phyloP scores from a whole-genome alignment of 2,888 invertebrate genomes.

The Pyrrhosoma nymphula region DNA sequence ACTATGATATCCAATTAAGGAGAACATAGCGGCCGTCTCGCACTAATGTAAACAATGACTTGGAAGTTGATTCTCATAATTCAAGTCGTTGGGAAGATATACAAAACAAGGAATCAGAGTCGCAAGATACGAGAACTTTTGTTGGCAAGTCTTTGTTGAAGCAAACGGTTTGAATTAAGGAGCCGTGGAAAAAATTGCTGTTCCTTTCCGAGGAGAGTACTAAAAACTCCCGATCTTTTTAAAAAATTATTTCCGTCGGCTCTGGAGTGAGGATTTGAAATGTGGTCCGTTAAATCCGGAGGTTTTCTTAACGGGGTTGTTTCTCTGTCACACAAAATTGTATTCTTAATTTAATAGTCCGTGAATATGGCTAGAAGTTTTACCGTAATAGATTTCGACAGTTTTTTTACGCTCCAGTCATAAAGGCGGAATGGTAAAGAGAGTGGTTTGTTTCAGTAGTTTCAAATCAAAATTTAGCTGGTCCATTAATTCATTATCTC shows the following conservation, averaged over 20 bases:
- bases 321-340: neutral
- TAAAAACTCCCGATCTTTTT: neutral
- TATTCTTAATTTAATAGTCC: neutral
- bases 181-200: neutral
- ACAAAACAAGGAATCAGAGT: neutral
- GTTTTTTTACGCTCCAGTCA: neutral
- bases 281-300: neutral
- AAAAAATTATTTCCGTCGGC: neutral
- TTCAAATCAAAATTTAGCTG: no score
- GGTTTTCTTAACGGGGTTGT: neutral
- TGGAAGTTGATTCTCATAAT: neutral
- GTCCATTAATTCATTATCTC: no score
- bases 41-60: neutral
- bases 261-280: neutral
- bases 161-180: neutral
- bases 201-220: neutral
- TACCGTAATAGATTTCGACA: neutral
- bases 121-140: neutral
- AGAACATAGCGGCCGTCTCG: neutral
- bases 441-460: neutral
- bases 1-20: neutral
- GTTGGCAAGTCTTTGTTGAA: neutral
- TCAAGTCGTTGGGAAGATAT: neutral
- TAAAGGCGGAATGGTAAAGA: no score
- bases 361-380: neutral